Evolutionary conservation across 2,113 vertebrate genomes (phyloP).

Genomic region (Tragelaphus imberbis): DNA sequence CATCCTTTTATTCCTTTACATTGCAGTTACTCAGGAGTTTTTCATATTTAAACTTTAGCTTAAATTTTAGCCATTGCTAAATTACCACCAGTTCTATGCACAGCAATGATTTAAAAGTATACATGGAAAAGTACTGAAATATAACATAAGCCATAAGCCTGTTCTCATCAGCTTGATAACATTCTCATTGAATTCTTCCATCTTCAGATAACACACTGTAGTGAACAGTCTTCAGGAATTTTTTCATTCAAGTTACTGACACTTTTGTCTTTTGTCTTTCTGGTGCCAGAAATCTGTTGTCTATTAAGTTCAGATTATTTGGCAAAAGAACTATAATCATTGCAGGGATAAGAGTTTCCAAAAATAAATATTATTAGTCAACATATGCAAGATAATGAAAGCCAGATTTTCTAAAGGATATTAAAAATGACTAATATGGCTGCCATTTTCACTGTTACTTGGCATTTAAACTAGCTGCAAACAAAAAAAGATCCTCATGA

Average conservation of each 20-base stretch:
- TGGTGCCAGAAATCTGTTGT: slow-evolving; percentile 28
- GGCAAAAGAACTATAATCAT: slow-evolving; percentile 14
- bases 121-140: neutral
- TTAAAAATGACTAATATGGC: slow-evolving; percentile 15
- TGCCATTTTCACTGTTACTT: slow-evolving; percentile 15
- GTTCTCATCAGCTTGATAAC: neutral
- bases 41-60: slow-evolving; percentile 28
- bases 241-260: slow-evolving; percentile 2
- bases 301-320: slow-evolving; percentile 7
- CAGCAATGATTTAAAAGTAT: neutral
- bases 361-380: slow-evolving; percentile 30
- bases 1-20: neutral
- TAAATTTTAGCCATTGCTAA: slow-evolving; percentile 1
- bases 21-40: neutral
- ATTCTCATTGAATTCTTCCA: neutral
- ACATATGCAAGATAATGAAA: slow-evolving; percentile 32
- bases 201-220: neutral
- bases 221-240: neutral
- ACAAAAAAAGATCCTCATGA: slow-evolving; percentile 26
- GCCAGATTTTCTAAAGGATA: slow-evolving; percentile 14
- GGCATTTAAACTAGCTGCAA: slow-evolving; percentile 27
- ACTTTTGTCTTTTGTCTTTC: neutral
- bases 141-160: neutral
- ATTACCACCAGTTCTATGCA: neutral
- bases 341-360: neutral